Base-by-base conservation (phyloP, 2,888 invertebrate species). In the Hyppa rectilinea region DNA sequence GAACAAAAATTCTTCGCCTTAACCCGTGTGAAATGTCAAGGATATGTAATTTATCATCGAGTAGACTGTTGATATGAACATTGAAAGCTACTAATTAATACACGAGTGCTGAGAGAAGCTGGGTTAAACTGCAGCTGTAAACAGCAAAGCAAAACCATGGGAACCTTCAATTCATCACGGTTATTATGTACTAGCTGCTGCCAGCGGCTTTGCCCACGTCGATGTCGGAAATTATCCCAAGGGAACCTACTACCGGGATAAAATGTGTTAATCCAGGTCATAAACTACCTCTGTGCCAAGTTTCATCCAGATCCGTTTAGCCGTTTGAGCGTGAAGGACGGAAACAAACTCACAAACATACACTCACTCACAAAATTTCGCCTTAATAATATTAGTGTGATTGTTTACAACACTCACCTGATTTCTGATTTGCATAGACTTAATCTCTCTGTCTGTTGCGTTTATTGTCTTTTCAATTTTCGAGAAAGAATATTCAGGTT, bases 21-120 rank as follows among this genome's bases (percentile, higher is more conserved):
- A 40, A 70, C 10, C 36, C 40, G 9, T 50, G 62, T 26, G 52
- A 75, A 75, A 82, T 83, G 80, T 73, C 78, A 83, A 83, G 80
- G 80, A 75, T 79, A 71, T 61, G 55, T 43, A 63, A 50, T 45
- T 55, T n/a, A 38, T 62, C n/a, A 61, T 61, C 52, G 26, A 31
- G 29, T 59, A 45, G 45, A 69, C 26, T 52, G 31, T 65, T 36
- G 10, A 31, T 31, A 45, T 40, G 23, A 47, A 50, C 38, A 45
- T 38, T 58, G 20, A 61, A 73, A 29, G 40, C 26, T 31, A 36
- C 14, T 47, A 58, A 76, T 45, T 47, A 38, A 26, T 76, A 47
- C 23, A n/a, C 1, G 31, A 26, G 1, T 47, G 31, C 17, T 52
- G 9, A 38, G n/a, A 17, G 14, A 20, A 12, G 4, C 0, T 34